Conservation (phyloP, 2,113 vertebrate genomes). For the Condylura cristata region DNA sequence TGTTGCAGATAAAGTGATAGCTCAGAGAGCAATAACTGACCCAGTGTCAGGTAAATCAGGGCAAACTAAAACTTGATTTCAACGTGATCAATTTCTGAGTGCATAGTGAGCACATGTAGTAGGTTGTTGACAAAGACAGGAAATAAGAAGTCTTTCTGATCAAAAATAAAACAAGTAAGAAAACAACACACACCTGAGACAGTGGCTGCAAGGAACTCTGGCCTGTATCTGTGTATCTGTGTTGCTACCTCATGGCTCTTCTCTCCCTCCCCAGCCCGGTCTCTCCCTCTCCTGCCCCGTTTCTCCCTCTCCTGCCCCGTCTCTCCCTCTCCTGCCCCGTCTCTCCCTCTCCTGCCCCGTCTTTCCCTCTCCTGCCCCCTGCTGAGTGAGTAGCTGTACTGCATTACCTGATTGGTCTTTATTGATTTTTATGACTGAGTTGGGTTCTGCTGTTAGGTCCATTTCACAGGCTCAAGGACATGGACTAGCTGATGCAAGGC, state of each 20-base stretch:
- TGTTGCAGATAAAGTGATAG: background rate
- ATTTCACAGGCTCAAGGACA: background rate
- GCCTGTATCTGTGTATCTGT: background rate
- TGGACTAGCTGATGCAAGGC: background rate
- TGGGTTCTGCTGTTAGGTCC: background rate
- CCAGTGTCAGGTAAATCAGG: background rate
- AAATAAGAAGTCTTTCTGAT: background rate
- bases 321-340: background rate
- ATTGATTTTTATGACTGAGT: background rate
- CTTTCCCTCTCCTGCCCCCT: background rate
- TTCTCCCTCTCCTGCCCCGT: too few relatives aligned
- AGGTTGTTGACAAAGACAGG: background rate
- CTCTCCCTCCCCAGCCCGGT: too few relatives aligned
- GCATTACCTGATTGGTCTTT: background rate
- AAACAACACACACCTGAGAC: background rate
- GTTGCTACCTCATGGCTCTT: too few relatives aligned
- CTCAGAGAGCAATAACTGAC: background rate
- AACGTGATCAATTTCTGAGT: background rate
- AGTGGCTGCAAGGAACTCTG: background rate
- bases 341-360: background rate
- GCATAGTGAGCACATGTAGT: background rate
- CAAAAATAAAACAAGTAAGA: background rate
- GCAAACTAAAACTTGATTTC: background rate
- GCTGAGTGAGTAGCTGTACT: background rate
- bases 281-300: background rate